A percentile compares a stretch with the other conserved stretches of the same genome.
These are phyloP conservation scores for Sitta europaea DNA, from an alignment of 2,113 vertebrate species.

Conservation along the genomic window DNA sequence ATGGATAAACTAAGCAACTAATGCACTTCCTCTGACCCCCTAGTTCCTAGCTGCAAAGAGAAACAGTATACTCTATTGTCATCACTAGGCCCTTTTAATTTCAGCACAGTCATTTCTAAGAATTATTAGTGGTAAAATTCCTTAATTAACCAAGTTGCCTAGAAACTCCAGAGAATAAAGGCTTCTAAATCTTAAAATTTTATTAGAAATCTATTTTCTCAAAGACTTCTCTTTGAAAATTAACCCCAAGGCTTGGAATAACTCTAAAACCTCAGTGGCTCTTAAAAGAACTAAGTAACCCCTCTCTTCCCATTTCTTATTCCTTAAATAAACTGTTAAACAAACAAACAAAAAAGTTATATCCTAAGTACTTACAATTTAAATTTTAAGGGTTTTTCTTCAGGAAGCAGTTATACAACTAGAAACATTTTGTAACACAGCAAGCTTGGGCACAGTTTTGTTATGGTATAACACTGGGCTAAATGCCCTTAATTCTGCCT, in stretches of 20 bases:
- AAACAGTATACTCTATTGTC: neutral
- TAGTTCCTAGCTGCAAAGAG: constrained; percentile 33
- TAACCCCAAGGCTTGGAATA: neutral
- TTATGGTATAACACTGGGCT: neutral
- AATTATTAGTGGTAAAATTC: neutral
- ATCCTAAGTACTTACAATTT: neutral
- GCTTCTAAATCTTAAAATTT: constrained; percentile 10
- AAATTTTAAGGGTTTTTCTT: neutral
- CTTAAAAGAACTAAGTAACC: neutral
- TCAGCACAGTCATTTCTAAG: neutral
- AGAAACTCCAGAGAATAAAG: neutral
- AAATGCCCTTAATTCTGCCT: neutral
- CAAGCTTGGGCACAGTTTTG: neutral
- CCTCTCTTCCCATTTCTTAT: neutral
- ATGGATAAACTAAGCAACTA: constrained; percentile 37
- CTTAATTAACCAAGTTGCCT: neutral
- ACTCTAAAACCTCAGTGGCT: neutral
- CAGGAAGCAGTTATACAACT: neutral
- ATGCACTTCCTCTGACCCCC: constrained; percentile 28
- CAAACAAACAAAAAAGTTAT: neutral
- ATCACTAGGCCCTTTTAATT: neutral
- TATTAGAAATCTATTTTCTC: constrained; percentile 23
- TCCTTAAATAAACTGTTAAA: neutral
- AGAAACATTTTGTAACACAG: neutral
- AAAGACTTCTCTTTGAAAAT: constrained; percentile 9